A percentile compares a stretch with the other conserved stretches of the same genome.
phyloP scores from a whole-genome alignment of 2,113 vertebrate species.

The Hylia prasina region DNA sequence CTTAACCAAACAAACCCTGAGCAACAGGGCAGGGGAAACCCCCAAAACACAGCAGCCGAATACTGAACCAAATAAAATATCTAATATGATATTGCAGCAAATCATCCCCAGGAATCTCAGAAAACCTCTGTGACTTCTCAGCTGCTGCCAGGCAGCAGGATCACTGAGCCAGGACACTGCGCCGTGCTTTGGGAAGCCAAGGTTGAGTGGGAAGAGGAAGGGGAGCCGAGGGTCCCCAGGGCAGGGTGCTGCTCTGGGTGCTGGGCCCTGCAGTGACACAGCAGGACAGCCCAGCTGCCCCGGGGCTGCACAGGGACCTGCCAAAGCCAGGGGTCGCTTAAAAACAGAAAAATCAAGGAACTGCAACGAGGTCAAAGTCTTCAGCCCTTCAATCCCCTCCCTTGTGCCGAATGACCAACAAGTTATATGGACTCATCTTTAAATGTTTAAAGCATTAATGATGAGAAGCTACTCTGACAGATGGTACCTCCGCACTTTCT shows the following conservation, averaged over 20 bases:
- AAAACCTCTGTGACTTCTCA: fast-evolving
- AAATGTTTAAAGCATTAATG: not conserved
- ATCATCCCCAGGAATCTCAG: not conserved
- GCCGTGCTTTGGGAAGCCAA: fast-evolving
- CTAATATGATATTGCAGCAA: not conserved
- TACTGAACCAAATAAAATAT: not conserved
- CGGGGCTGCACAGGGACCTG: not conserved
- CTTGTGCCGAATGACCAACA: not conserved
- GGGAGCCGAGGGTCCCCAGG: not conserved
- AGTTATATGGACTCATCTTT: not conserved
- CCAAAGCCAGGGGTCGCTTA: not conserved
- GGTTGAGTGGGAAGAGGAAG: not conserved
- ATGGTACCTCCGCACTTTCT: not conserved
- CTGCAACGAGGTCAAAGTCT: not conserved
- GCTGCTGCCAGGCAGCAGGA: not conserved
- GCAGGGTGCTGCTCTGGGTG: not conserved
- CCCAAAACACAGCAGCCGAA: not conserved
- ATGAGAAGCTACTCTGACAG: not conserved
- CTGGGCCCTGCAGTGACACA: fast-evolving
- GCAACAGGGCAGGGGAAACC: not conserved
- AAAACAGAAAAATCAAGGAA: not conserved
- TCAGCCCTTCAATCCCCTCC: not conserved
- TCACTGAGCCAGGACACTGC: fast-evolving
- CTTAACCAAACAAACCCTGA: not conserved
- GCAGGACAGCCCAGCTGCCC: not conserved